Base-by-base conservation (phyloP, 2,113 vertebrate genomes). In the Globicephala melas region DNA sequence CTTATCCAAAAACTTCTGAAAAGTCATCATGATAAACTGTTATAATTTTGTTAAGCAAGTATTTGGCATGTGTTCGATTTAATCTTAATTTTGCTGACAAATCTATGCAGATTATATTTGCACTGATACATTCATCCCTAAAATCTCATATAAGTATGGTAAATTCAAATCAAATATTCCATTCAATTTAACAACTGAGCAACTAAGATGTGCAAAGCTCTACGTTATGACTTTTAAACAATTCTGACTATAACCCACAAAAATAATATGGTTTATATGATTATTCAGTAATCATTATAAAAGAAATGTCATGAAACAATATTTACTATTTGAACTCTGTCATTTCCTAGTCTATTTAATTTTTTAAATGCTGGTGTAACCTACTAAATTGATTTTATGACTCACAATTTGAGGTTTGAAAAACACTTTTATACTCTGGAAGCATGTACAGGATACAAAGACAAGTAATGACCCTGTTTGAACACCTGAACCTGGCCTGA, bases 331-430 rank as follows among this genome's bases (percentile, higher is more conserved):
- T 50, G 41, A 94, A 89, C 4, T 44, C 31, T 76, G 11, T 85
- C 14, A 67, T 67, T 92, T 84, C 67, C 8, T 77, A 83, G 55
- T 94, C 50, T 70, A 47, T 83, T 71, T 85, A 65, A 91, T 50
- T 95, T 91, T 74, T 65, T 25, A 36, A 91, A 83, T 95, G 17
- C 23, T 79, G 68, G n/a, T 86, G 73, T 94, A 94, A 92, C 62
- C 79, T 90, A 94, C 65, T 15, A 58, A 73, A 79, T 41, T 92
- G 53, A 94, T 87, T 96, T 97, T 74, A 80, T 92, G 74, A 92
- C 62, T 95, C 73, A 89, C 38, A 83, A 38, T 15, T 20, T 44
- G 17, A n/a, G 79, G 53, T 92, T 36, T 94, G 77, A 79, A 87
- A 92, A 95, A 96, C 70, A 90, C 68, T 31, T 44, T 58, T 73